A percentile compares a stretch with the other conserved stretches of the same genome.
Evolutionary conservation across 2,797 vertebrate species (phyloP).

Genomic region (Xenops minutus): DNA sequence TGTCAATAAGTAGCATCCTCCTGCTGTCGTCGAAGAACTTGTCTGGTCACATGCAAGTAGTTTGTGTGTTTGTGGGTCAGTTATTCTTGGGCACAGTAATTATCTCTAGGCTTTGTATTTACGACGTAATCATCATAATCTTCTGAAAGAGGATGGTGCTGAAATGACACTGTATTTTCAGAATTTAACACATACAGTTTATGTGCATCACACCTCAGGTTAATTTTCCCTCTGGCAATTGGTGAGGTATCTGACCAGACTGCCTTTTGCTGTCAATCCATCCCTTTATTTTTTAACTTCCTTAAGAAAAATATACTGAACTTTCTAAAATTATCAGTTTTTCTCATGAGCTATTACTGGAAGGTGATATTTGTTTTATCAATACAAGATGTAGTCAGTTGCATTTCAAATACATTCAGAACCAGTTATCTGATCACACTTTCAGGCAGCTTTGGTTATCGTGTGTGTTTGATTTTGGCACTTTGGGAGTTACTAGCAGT

Average conservation of each 20-base stretch:
- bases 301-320: slow-evolving; percentile 15
- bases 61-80: background rate
- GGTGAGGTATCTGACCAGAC: background rate
- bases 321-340: slow-evolving; percentile 37
- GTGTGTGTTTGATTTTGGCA: background rate
- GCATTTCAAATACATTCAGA: slow-evolving; percentile 35
- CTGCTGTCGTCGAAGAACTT: background rate
- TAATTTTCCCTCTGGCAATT: background rate
- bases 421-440: background rate
- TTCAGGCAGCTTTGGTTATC: background rate
- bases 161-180: background rate
- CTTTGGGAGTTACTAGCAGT: background rate
- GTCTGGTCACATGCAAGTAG: accelerated
- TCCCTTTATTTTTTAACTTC: slow-evolving; percentile 1
- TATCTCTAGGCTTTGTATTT: background rate
- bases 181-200: background rate
- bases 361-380: slow-evolving; percentile 57
- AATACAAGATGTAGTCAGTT: slow-evolving; percentile 11
- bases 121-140: background rate
- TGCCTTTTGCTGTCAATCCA: background rate
- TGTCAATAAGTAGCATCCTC: background rate
- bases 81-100: background rate
- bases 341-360: slow-evolving; percentile 34
- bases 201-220: background rate
- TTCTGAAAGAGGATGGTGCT: background rate